Conservation (phyloP, 2,113 vertebrate species). For the Daubentonia madagascariensis region DNA sequence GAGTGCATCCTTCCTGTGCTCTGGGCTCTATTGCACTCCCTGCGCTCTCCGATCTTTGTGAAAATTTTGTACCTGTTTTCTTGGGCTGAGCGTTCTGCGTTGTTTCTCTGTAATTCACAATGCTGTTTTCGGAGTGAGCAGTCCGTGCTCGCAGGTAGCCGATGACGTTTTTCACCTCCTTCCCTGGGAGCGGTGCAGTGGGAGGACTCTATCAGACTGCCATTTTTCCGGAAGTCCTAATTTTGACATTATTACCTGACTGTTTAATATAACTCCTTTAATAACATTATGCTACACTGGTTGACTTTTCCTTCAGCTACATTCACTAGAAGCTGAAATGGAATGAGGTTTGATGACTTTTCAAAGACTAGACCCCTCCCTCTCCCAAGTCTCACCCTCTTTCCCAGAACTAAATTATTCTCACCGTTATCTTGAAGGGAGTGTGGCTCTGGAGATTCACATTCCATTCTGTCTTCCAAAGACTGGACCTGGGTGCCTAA, state of each 20-base stretch:
- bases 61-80: no score
- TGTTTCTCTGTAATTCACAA: no score
- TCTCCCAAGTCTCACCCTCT: not conserved
- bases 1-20: no score
- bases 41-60: no score
- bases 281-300: not conserved
- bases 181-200: no score
- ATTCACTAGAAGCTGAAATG: not conserved
- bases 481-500: not conserved
- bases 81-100: no score
- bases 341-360: not conserved
- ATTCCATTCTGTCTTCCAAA: not conserved
- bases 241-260: not conserved
- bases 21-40: no score
- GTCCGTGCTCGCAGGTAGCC: no score
- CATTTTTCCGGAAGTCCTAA: no score
- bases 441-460: conserved; percentile 46
- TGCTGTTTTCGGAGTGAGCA: no score
- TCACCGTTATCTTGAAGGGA: conserved; percentile 30
- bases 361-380: not conserved
- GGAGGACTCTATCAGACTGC: no score
- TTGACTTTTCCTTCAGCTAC: not conserved
- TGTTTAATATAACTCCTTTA: not conserved
- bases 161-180: no score
- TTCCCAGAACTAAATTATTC: not conserved